A percentile compares a stretch with the other conserved stretches of the same genome.
Evolutionary conservation across 2,888 invertebrate species (phyloP).

Genomic region (Drosophila prostipennis): DNA sequence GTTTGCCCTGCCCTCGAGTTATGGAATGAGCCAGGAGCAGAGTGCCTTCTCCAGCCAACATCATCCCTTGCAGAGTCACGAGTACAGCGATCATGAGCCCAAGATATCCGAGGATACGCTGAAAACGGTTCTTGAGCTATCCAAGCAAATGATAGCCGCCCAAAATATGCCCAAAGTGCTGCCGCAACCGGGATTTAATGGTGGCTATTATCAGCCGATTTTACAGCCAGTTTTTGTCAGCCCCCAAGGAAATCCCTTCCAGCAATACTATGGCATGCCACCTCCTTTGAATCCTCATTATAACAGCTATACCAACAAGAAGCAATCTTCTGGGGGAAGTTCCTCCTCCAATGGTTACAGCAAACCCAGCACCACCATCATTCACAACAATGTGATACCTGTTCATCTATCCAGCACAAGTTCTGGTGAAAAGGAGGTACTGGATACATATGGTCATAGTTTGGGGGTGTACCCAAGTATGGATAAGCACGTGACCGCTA

Average conservation of each 20-base stretch:
- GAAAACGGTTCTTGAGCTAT: conserved; percentile 83
- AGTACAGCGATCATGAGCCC: conserved; percentile 71
- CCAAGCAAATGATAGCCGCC: conserved; percentile 83
- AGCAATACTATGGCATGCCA: conserved; percentile 60
- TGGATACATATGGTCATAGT: conserved; percentile 82
- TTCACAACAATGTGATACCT: conserved; percentile 83
- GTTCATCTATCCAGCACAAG: conserved; percentile 73
- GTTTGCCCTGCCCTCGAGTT: conserved; percentile 77
- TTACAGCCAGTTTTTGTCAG: conserved; percentile 82
- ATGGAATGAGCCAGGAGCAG: conserved; percentile 48
- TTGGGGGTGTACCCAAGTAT: conserved; percentile 69
- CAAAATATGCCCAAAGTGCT: conserved; percentile 82
- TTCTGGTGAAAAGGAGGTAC: conserved; percentile 75
- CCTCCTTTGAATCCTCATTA: conserved; percentile 51
- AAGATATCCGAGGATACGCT: conserved; percentile 84
- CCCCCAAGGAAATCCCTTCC: conserved; percentile 66
- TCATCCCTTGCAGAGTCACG: conserved; percentile 48
- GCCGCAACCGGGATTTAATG: conserved; percentile 65
- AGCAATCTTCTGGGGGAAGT: conserved; percentile 20
- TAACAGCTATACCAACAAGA: conserved; percentile 59
- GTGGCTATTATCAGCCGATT: conserved; percentile 75
- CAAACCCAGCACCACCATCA: conserved; percentile 79
- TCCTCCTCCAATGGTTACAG: conserved; percentile 36
- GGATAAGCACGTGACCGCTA: conserved; percentile 39
- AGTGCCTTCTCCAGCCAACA: neutral